Conservation (phyloP, 2,888 invertebrate genomes). For the Catocala nupta region DNA sequence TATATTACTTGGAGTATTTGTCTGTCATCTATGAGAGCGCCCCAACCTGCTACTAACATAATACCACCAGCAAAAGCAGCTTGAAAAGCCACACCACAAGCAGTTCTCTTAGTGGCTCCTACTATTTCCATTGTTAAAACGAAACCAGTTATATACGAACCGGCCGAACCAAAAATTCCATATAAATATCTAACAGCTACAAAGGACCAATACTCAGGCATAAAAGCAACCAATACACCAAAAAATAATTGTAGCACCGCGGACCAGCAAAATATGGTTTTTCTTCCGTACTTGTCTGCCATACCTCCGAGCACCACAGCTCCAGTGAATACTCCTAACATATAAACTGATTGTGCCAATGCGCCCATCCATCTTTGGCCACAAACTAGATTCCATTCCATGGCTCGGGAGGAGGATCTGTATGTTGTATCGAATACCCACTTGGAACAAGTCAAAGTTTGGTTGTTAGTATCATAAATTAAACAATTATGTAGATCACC, state of each 20-base stretch:
- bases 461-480: slow-evolving; percentile 79
- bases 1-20: slow-evolving; percentile 92
- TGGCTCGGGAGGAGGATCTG: slow-evolving; percentile 90
- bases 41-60: slow-evolving; percentile 95
- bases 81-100: slow-evolving; percentile 93
- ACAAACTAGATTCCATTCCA: slow-evolving; percentile 95
- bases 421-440: slow-evolving; percentile 93
- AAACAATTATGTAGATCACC: slow-evolving; percentile 89
- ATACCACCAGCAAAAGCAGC: slow-evolving; percentile 93
- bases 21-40: slow-evolving; percentile 91
- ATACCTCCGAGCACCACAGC: slow-evolving; percentile 93
- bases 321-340: slow-evolving; percentile 95
- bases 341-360: slow-evolving; percentile 92
- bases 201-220: slow-evolving; percentile 92
- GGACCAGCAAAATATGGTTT: slow-evolving; percentile 93
- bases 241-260: slow-evolving; percentile 91
- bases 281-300: slow-evolving; percentile 94
- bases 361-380: slow-evolving; percentile 93
- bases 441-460: slow-evolving; percentile 70
- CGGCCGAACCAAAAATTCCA: slow-evolving; percentile 94
- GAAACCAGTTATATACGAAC: slow-evolving; percentile 90
- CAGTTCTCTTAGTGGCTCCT: slow-evolving; percentile 92
- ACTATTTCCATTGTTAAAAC: slow-evolving; percentile 94
- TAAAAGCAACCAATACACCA: slow-evolving; percentile 92
- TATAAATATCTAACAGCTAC: slow-evolving; percentile 90